Conservation (phyloP, 2,113 vertebrate genomes). For the Macaca mulatta region DNA sequence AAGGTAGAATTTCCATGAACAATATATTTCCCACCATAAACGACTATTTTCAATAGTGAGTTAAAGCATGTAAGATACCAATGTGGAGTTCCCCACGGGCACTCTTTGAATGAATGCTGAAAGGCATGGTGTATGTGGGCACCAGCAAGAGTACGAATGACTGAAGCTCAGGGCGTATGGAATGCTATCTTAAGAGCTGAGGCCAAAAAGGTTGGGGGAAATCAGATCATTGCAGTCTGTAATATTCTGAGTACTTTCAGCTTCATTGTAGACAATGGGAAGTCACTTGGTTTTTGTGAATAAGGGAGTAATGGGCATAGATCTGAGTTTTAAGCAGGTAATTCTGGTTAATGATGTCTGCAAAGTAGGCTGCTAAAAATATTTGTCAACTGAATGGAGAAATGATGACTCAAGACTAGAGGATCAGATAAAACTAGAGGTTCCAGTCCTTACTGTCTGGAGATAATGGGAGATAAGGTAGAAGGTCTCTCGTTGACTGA, state of each 20-base stretch:
- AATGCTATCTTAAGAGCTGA: neutral
- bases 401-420: neutral
- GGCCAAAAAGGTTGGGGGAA: neutral
- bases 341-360: neutral
- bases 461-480: neutral
- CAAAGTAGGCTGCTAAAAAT: neutral
- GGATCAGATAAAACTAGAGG: neutral
- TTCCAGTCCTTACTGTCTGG: neutral
- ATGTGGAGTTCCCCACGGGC: neutral
- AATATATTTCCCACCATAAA: neutral
- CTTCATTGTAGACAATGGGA: neutral
- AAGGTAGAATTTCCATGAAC: neutral
- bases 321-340: neutral
- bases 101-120: neutral
- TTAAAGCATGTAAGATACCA: neutral
- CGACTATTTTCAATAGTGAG: neutral
- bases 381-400: neutral
- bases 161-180: neutral
- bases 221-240: neutral
- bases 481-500: neutral
- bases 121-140: neutral
- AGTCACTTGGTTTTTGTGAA: neutral
- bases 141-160: neutral
- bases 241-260: neutral
- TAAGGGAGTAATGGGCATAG: neutral